A percentile compares a stretch with the other conserved stretches of the same genome.
These are phyloP conservation scores for Columba livia DNA, from an alignment of 2,113 vertebrate genomes.

Conservation along the genomic window DNA sequence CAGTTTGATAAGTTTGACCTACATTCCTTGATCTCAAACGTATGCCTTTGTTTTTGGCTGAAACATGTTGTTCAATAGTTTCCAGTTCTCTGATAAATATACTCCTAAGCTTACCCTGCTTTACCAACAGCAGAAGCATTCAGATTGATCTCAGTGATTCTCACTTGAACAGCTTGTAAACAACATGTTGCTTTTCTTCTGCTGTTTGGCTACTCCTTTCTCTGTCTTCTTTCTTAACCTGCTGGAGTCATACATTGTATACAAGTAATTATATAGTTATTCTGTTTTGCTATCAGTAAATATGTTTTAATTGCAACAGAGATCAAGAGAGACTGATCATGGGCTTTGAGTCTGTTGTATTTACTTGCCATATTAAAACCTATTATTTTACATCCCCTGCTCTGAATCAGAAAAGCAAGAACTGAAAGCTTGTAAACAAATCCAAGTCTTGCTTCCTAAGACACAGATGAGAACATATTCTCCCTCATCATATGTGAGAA, in stretches of 20 bases:
- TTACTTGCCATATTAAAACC: neutral
- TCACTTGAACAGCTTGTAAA: neutral
- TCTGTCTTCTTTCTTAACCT: neutral
- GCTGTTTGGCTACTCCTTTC: neutral
- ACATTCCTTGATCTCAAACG: neutral
- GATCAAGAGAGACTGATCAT: neutral
- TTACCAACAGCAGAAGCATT: neutral
- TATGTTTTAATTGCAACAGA: neutral
- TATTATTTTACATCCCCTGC: neutral
- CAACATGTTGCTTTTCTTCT: neutral
- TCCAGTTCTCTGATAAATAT: neutral
- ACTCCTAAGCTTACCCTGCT: neutral
- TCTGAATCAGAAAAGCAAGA: neutral
- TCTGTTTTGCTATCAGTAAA: neutral
- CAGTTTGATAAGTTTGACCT: neutral
- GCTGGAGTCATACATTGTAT: neutral
- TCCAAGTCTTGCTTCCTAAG: neutral
- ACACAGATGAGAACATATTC: neutral
- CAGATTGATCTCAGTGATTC: neutral
- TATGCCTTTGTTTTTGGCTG: neutral
- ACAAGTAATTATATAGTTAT: neutral
- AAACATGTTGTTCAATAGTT: neutral
- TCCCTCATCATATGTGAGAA: neutral
- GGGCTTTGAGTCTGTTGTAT: neutral
- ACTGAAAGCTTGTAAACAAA: neutral